These are phyloP conservation scores for Palythoa grandis DNA, from an alignment of 92 coral and sea anemone genomes.

Conservation along the genomic window DNA sequence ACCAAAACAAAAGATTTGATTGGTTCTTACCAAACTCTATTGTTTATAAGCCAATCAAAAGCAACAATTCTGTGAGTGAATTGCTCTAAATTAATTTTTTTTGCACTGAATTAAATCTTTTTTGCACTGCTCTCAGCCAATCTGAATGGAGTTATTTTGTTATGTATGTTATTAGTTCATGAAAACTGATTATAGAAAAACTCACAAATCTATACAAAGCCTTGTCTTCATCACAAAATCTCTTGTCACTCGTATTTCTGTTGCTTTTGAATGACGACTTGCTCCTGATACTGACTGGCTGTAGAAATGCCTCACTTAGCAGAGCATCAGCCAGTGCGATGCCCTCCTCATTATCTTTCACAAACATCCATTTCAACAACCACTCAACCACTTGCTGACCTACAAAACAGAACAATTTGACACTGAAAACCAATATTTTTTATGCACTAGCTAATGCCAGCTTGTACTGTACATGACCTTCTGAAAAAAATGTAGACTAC, in stretches of 20 bases:
- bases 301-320: constrained; percentile 83
- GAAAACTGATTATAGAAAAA: neutral
- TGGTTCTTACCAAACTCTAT: too few relatives aligned
- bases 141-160: too few relatives aligned
- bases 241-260: constrained; percentile 39
- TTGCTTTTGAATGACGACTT: constrained; percentile 79
- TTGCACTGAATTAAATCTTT: too few relatives aligned
- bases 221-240: constrained; percentile 77
- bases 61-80: too few relatives aligned
- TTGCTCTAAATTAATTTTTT: too few relatives aligned
- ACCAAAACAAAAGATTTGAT: too few relatives aligned
- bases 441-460: too few relatives aligned
- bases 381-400: constrained; percentile 91
- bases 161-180: too few relatives aligned
- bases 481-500: too few relatives aligned
- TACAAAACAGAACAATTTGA: constrained; percentile 21
- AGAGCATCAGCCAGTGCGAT: constrained; percentile 68
- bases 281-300: constrained; percentile 85
- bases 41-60: too few relatives aligned
- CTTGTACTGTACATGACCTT: too few relatives aligned
- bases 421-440: neutral
- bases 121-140: too few relatives aligned
- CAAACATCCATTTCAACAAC: constrained; percentile 94
- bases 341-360: constrained; percentile 73
- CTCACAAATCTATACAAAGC: constrained; percentile 98